phyloP scores from a whole-genome alignment of 2,797 vertebrate genomes.

The Acanthurus tractus region DNA sequence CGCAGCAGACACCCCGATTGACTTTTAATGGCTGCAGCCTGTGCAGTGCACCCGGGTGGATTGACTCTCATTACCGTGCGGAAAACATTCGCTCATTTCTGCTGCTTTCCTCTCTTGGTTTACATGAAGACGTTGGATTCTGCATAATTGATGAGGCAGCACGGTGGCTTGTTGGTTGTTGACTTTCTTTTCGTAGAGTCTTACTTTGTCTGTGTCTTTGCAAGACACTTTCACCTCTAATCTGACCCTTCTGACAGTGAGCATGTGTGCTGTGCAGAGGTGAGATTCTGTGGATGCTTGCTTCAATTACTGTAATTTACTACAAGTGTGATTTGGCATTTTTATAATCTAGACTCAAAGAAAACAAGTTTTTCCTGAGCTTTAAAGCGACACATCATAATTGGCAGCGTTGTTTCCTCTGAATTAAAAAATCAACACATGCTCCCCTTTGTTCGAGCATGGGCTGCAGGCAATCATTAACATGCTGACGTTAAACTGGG shows the following conservation, averaged over 20 bases:
- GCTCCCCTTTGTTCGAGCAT: conserved; percentile 15
- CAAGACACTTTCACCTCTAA: background rate
- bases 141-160: conserved; percentile 57
- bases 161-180: conserved; percentile 25
- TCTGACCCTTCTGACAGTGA: background rate
- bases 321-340: background rate
- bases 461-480: conserved; percentile 49
- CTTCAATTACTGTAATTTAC: background rate
- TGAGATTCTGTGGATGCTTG: background rate
- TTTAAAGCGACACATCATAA: background rate
- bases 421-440: conserved; percentile 49
- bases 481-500: conserved; percentile 64
- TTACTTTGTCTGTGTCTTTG: conserved; percentile 12
- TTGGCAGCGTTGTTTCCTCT: background rate
- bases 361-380: background rate
- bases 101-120: conserved; percentile 62
- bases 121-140: conserved; percentile 60
- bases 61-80: conserved; percentile 82
- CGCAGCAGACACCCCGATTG: conserved; percentile 80
- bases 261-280: background rate
- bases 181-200: conserved; percentile 25
- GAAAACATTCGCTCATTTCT: conserved; percentile 80
- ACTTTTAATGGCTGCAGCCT: conserved; percentile 85
- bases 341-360: background rate
- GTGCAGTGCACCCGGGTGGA: conserved; percentile 72